phyloP scores from a whole-genome alignment of 2,797 vertebrate species.

The Aulostomus chinensis region DNA sequence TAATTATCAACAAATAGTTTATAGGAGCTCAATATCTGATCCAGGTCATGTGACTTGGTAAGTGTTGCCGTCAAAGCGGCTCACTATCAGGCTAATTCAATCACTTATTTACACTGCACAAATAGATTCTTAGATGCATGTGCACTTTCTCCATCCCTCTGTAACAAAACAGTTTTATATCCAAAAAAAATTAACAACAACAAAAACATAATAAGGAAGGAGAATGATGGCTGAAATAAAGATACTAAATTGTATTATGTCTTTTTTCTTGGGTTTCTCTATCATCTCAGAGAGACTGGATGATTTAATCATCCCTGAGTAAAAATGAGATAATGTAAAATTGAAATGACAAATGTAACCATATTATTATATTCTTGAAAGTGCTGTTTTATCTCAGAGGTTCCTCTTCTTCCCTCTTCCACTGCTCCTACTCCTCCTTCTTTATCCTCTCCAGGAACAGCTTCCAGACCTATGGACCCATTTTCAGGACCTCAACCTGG shows the following conservation, averaged over 20 bases:
- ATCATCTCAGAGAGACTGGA: slow-evolving; percentile 3
- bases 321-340: slow-evolving; percentile 25
- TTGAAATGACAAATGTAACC: slow-evolving; percentile 26
- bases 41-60: slow-evolving; percentile 13
- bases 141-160: neutral
- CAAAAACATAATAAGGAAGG: neutral
- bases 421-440: neutral
- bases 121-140: neutral
- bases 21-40: slow-evolving; percentile 36
- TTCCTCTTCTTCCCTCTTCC: slow-evolving; percentile 4
- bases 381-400: slow-evolving; percentile 21
- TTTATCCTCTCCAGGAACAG: slow-evolving; percentile 83
- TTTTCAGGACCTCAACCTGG: slow-evolving; percentile 90
- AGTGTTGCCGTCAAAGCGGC: slow-evolving; percentile 17
- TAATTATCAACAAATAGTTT: slow-evolving; percentile 32
- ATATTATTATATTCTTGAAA: slow-evolving; percentile 16
- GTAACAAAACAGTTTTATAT: neutral
- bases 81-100: slow-evolving; percentile 7
- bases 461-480: slow-evolving; percentile 91
- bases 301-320: slow-evolving; percentile 38
- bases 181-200: neutral
- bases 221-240: neutral
- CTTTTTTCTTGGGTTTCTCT: slow-evolving; percentile 12
- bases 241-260: neutral
- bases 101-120: slow-evolving; percentile 14